Base-by-base conservation (phyloP, 2,888 invertebrate species). In the Cheiracanthium punctorium region DNA sequence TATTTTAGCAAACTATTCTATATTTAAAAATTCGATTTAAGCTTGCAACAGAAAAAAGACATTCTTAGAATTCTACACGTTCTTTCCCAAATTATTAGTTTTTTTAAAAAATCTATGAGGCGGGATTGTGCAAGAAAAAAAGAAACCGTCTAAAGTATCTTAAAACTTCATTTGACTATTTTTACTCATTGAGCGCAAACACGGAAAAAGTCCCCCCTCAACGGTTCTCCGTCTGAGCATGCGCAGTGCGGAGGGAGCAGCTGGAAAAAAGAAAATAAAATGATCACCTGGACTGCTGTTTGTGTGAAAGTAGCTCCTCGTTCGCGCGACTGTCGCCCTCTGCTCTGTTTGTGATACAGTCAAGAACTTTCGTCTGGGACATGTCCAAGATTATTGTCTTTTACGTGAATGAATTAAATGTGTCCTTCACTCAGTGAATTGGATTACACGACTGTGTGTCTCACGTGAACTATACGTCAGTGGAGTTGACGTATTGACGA, bases 251-350 rank as follows among this genome's bases (percentile, higher is more conserved):
- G 32, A 29, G 48, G n/a, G 12, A 79, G 74, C 79, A 79, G 79
- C 79, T 79, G 79, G 29, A 28, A 33, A 58, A 37, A 37, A 58
- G 79, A 29, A 28, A 33, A 58, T 7, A 37, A 58, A 67, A 71
- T 33, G 41, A 72, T 85, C 84, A 85, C 84, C 84, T 85, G 84
- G 84, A 85, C 84, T 85, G 79, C 74, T 32, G 69, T 32, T 32
- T 20, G 24, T 12, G 37, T 37, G 10, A n/a, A 58, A 58, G 58
- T 58, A 24, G 58, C 58, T 12, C n/a, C n/a, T n/a, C 33, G 69
- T 33, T 69, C 69, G n/a, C 24, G 14, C 24, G 24, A 58, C 58
- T 58, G 58, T 17, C 58, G 5, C 24, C 10, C 7, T 37, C 10
- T 10, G 10, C 37, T 37, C 37, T n/a, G 37, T 37, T 10, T 58